Evolutionary conservation across 2,888 invertebrate genomes (phyloP).

Genomic region (Aphidius colemani): DNA sequence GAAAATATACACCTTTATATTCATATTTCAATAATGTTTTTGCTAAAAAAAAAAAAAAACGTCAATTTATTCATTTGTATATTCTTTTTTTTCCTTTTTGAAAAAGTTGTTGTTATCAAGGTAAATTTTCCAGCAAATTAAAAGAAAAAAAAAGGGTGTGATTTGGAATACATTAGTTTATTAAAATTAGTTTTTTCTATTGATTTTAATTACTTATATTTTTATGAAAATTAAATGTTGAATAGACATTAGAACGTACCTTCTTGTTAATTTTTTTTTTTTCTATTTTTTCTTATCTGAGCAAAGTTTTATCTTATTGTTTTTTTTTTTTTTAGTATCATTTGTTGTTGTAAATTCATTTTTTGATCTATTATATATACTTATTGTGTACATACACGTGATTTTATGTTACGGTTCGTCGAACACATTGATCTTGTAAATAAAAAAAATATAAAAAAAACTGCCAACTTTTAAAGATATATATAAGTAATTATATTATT

Average conservation of each 20-base stretch:
- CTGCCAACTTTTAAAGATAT: background rate
- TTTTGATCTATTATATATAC: background rate
- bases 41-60: background rate
- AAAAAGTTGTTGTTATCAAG: no score
- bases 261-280: background rate
- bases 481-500: background rate
- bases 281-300: background rate
- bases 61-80: background rate
- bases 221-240: background rate
- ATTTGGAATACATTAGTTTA: background rate
- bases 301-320: background rate
- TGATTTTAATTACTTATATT: conserved; percentile 2
- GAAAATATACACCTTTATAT: background rate
- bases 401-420: conserved; percentile 15
- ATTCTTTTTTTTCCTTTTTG: background rate
- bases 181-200: conserved; percentile 4
- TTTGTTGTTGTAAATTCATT: background rate
- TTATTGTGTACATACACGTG: background rate
- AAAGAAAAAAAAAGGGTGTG: no score
- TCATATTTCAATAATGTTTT: background rate
- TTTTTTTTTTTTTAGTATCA: conserved; percentile 8
- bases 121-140: no score
- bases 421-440: conserved; percentile 9
- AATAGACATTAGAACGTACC: background rate
- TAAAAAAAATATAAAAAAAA: conserved; percentile 5